A percentile compares a stretch with the other conserved stretches of the same genome.
Evolutionary conservation across 1,140 invertebrate genomes (phyloP).

Genomic region (Hirudo medicinalis): DNA sequence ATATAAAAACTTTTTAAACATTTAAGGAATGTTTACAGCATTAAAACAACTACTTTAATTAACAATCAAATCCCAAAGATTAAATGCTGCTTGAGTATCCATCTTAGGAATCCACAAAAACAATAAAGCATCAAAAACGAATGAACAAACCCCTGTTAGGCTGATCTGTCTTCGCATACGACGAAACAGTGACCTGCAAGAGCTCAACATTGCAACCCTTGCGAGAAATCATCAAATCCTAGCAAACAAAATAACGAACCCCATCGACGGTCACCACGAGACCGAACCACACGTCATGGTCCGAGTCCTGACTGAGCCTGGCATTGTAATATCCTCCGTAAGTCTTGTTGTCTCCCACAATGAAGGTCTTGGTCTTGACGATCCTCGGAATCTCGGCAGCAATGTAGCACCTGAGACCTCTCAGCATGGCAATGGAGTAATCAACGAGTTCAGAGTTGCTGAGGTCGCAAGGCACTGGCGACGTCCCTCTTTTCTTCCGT

Average conservation of each 20-base stretch:
- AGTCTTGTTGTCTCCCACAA: conserved; percentile 58
- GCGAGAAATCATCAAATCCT: neutral
- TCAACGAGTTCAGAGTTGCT: conserved; percentile 21
- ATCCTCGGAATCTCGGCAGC: conserved; percentile 55
- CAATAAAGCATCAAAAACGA: no score
- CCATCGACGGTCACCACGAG: conserved; percentile 54
- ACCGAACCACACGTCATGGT: conserved; percentile 59
- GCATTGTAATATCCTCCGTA: conserved; percentile 67
- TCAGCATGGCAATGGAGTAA: conserved; percentile 44
- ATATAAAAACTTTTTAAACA: no score
- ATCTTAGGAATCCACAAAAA: no score
- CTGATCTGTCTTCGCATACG: no score
- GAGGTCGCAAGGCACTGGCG: conserved; percentile 24
- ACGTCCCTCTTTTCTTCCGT: conserved; percentile 19
- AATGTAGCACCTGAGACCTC: conserved; percentile 60
- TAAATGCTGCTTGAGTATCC: no score
- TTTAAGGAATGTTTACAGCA: no score
- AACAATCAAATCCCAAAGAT: no score
- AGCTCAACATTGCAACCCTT: neutral
- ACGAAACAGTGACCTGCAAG: no score
- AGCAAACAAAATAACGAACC: conserved; percentile 30
- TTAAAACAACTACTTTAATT: no score
- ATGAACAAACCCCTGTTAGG: no score
- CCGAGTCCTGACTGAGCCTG: conserved; percentile 50
- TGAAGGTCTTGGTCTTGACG: conserved; percentile 43